Conservation (phyloP, 2,113 vertebrate genomes). For the Hippocampus zosterae region DNA sequence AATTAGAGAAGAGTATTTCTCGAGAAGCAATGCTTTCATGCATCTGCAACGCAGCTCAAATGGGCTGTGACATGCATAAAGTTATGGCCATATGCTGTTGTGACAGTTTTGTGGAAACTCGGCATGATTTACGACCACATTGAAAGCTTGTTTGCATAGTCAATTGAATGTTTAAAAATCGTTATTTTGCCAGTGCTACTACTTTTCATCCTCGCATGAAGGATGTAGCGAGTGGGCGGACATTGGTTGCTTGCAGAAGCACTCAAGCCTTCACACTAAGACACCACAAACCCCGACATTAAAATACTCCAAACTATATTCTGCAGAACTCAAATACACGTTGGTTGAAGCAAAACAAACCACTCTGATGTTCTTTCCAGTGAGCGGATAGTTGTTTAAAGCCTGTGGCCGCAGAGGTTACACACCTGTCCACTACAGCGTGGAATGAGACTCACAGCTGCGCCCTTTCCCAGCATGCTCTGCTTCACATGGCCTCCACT, state of each 20-base stretch:
- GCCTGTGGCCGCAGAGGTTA: slow-evolving; percentile 40
- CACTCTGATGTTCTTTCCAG: slow-evolving; percentile 34
- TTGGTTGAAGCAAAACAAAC: slow-evolving; percentile 50
- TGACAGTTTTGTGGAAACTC: background rate
- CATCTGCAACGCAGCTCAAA: background rate
- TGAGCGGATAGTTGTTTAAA: slow-evolving; percentile 55
- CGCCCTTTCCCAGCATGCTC: slow-evolving; percentile 19
- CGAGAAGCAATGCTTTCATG: background rate
- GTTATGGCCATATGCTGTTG: background rate
- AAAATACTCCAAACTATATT: slow-evolving; percentile 50
- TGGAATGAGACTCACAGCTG: slow-evolving; percentile 25
- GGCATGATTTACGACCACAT: background rate
- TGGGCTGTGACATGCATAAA: background rate
- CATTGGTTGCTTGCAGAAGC: slow-evolving; percentile 20
- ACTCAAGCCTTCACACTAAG: slow-evolving; percentile 42
- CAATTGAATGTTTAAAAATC: background rate
- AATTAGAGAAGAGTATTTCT: background rate
- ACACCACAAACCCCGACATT: slow-evolving; percentile 30
- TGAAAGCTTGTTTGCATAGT: background rate
- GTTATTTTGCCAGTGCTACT: background rate
- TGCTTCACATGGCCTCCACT: slow-evolving; percentile 21
- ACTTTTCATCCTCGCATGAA: slow-evolving; percentile 1
- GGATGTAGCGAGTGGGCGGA: slow-evolving; percentile 16
- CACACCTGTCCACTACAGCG: slow-evolving; percentile 59
- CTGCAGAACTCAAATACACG: slow-evolving; percentile 49